phyloP scores from a whole-genome alignment of 2,113 vertebrate genomes.

The Scolopax mira region DNA sequence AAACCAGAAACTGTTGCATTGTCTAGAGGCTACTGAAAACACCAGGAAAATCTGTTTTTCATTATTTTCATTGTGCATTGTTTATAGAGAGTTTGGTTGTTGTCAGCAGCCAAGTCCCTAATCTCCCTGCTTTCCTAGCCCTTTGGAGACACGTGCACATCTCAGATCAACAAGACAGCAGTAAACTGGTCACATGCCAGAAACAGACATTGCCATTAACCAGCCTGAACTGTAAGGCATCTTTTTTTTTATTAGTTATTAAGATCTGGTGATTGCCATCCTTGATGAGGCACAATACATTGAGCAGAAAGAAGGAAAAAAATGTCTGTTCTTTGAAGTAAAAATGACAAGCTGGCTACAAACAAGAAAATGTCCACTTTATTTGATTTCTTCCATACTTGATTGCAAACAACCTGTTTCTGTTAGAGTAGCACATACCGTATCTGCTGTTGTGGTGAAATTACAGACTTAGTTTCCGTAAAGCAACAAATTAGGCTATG shows the following conservation, averaged over 20 bases:
- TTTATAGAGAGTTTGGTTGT: constrained; percentile 71
- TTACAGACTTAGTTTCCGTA: constrained; percentile 23
- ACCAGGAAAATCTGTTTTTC: constrained; percentile 56
- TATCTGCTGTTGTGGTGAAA: not conserved
- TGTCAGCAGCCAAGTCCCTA: constrained; percentile 60
- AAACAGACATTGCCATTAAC: constrained; percentile 28
- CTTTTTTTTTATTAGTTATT: constrained; percentile 55
- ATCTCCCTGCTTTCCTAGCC: constrained; percentile 65
- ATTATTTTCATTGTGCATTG: constrained; percentile 69
- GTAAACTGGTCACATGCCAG: constrained; percentile 50
- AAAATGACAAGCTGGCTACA: not conserved
- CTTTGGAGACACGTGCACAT: constrained; percentile 53
- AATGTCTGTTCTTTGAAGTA: not conserved
- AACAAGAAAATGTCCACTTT: not conserved
- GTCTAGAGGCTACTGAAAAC: constrained; percentile 66
- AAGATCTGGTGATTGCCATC: constrained; percentile 49
- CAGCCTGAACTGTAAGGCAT: constrained; percentile 1
- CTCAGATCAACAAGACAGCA: constrained; percentile 60
- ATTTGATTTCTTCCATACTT: not conserved
- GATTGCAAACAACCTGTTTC: constrained; percentile 4
- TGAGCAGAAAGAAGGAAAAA: not conserved
- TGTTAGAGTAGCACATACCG: not conserved
- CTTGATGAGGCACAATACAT: constrained; percentile 12
- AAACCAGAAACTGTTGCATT: constrained; percentile 69
- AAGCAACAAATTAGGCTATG: not conserved